phyloP scores from a whole-genome alignment of 2,797 vertebrate genomes.

The Rhabdomys pumilio region DNA sequence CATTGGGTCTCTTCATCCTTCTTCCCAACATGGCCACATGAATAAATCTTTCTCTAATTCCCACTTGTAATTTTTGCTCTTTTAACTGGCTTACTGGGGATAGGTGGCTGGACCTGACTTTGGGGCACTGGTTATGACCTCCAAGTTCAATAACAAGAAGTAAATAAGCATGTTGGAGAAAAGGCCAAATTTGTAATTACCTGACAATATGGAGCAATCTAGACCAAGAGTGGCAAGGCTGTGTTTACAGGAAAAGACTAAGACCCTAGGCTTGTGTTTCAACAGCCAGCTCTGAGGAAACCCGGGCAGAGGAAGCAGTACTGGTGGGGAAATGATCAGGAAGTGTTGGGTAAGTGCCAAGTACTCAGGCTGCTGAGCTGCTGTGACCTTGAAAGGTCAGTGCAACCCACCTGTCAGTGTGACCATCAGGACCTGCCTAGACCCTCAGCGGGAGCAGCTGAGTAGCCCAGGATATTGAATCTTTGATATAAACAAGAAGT shows the following conservation, averaged over 20 bases:
- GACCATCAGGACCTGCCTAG: neutral
- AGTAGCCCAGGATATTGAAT: neutral
- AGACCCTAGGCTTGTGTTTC: neutral
- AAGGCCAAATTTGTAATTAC: neutral
- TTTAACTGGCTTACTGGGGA: neutral
- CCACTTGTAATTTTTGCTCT: neutral
- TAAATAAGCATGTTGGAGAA: neutral
- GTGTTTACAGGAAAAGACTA: conserved; percentile 57
- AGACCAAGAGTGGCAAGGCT: neutral
- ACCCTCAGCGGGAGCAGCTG: neutral
- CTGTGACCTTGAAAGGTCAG: no score
- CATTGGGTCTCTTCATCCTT: neutral
- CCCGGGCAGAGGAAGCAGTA: neutral
- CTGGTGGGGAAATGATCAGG: conserved; percentile 1
- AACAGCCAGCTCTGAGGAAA: conserved; percentile 32
- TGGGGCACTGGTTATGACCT: neutral
- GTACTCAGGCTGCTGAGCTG: accelerated
- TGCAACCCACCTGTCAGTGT: neutral
- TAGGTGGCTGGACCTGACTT: neutral
- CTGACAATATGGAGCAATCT: conserved; percentile 47
- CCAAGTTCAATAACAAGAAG: neutral
- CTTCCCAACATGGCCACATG: neutral
- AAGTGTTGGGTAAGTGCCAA: neutral
- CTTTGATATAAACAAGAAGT: neutral
- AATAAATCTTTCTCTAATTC: neutral